Conservation (phyloP, 2,888 invertebrate species). For the Esperia sulphurella region DNA sequence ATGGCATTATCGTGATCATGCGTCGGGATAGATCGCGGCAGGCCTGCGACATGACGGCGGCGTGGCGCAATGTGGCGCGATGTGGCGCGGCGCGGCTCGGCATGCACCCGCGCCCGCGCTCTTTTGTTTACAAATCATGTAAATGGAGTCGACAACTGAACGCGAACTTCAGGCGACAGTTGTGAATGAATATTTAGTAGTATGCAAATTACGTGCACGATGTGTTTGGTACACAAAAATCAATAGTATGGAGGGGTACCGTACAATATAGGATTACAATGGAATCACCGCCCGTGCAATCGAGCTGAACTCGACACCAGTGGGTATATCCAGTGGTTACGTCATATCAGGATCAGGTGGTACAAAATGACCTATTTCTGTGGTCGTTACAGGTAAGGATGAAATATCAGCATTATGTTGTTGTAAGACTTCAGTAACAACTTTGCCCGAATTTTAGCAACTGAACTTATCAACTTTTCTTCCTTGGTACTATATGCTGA, state of each 20-base stretch:
- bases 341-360: too few relatives aligned
- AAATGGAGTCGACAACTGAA: slow-evolving; percentile 3
- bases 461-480: too few relatives aligned
- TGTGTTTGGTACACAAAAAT: slow-evolving; percentile 1
- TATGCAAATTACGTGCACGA: slow-evolving; percentile 2
- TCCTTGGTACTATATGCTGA: too few relatives aligned
- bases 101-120: not conserved
- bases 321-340: too few relatives aligned
- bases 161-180: slow-evolving; percentile 5
- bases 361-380: too few relatives aligned
- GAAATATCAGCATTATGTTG: too few relatives aligned
- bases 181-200: slow-evolving; percentile 8
- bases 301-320: too few relatives aligned
- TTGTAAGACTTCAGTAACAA: too few relatives aligned
- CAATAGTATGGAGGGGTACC: not conserved
- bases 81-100: not conserved
- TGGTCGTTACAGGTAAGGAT: too few relatives aligned
- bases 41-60: not conserved
- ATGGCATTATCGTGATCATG: too few relatives aligned
- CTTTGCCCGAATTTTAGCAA: too few relatives aligned
- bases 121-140: slow-evolving; percentile 6
- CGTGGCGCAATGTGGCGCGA: not conserved
- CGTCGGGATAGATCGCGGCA: not conserved
- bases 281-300: not conserved
- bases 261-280: too few relatives aligned